Evolutionary conservation across 2,113 vertebrate species (phyloP).

Genomic region (Isichthys henryi): DNA sequence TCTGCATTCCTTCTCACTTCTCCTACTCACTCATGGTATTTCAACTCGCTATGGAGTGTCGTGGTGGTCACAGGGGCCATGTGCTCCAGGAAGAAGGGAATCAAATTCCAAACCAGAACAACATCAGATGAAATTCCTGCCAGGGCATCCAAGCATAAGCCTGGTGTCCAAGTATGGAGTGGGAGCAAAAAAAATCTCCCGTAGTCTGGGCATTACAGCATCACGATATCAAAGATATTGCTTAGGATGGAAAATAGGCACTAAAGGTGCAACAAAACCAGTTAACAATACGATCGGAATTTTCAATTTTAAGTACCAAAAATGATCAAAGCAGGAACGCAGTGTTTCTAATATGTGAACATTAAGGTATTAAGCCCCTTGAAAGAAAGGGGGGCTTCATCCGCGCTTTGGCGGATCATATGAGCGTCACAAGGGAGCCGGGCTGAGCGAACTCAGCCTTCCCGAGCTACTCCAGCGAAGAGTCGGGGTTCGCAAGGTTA

Average conservation of each 20-base stretch:
- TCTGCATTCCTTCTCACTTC: not conserved
- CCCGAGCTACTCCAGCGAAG: not conserved
- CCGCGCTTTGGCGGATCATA: slow-evolving; percentile 44
- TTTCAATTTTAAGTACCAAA: not conserved
- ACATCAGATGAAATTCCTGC: not conserved
- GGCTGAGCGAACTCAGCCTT: not conserved
- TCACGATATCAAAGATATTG: not conserved
- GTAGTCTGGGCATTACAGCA: not conserved
- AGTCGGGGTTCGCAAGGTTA: not conserved
- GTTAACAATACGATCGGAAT: no score
- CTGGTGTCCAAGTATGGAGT: not conserved
- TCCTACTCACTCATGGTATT: no score
- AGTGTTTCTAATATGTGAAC: not conserved
- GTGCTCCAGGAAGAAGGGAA: not conserved
- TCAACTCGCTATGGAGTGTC: not conserved
- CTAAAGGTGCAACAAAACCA: not conserved
- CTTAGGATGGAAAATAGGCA: not conserved
- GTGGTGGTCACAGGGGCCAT: not conserved
- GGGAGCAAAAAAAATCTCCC: not conserved
- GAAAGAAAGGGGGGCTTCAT: not conserved
- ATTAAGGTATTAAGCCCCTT: slow-evolving; percentile 11
- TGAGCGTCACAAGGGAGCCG: slow-evolving; percentile 52
- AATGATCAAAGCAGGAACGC: not conserved
- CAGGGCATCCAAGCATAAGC: not conserved
- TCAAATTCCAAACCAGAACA: not conserved